Conservation (phyloP, 2,113 vertebrate genomes). For the Lates calcarifer region DNA sequence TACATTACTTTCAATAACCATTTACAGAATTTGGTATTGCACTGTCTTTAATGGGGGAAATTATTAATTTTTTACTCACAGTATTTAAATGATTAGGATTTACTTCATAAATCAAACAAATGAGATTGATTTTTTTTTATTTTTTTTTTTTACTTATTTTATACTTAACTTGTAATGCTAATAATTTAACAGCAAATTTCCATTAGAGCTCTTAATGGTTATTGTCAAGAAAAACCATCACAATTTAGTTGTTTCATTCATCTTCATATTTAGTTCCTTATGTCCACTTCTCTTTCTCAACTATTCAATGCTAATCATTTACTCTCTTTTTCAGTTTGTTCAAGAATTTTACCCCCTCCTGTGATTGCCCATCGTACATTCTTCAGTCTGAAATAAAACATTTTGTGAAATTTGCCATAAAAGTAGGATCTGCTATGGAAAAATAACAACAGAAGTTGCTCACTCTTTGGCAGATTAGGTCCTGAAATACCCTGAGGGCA, state of each 20-base stretch:
- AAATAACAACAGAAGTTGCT: background rate
- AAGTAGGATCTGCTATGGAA: background rate
- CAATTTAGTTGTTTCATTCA: background rate
- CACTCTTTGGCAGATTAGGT: slow-evolving; percentile 1
- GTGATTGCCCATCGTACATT: background rate
- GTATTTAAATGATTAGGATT: too few species aligned
- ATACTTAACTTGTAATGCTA: background rate
- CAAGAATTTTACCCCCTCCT: background rate
- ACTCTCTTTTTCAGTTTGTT: background rate
- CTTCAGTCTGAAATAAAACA: background rate
- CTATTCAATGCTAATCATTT: background rate
- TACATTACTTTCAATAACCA: too few species aligned
- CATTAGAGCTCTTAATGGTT: background rate
- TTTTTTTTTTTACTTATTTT: background rate
- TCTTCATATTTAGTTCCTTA: too few species aligned
- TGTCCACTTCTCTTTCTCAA: background rate
- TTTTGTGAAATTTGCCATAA: background rate
- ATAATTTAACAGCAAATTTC: background rate
- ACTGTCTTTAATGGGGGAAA: too few species aligned
- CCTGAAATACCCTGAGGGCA: slow-evolving; percentile 28
- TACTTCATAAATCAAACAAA: background rate
- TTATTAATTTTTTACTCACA: too few species aligned
- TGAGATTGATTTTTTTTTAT: background rate
- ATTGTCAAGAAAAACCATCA: background rate
- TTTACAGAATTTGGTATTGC: too few species aligned